These are phyloP conservation scores for Prolemur simus DNA, from an alignment of 2,113 vertebrate species.

Conservation along the genomic window DNA sequence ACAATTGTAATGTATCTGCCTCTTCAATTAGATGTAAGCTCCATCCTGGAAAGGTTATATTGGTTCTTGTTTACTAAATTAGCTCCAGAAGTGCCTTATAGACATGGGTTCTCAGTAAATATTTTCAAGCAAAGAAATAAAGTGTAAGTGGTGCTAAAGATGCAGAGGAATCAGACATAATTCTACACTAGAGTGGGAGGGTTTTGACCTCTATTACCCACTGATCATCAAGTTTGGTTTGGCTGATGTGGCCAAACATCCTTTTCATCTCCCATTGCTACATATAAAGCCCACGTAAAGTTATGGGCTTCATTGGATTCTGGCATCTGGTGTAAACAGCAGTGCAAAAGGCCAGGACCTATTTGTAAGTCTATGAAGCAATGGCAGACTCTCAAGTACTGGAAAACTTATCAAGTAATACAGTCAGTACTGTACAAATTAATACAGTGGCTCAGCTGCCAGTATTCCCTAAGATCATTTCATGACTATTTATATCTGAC, in stretches of 20 bases:
- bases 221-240: background rate
- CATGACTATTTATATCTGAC: background rate
- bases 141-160: background rate
- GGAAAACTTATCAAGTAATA: background rate
- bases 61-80: background rate
- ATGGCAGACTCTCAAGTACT: background rate
- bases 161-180: background rate
- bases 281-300: background rate
- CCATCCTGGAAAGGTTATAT: background rate
- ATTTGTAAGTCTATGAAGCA: background rate
- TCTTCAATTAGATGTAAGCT: background rate
- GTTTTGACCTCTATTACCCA: background rate
- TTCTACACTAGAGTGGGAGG: background rate
- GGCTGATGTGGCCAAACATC: background rate
- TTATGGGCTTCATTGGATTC: background rate
- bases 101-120: background rate
- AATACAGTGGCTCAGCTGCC: background rate
- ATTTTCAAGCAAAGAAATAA: conserved; percentile 14
- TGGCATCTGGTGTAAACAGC: background rate
- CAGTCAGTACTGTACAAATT: background rate
- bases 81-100: background rate
- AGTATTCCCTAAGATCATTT: background rate
- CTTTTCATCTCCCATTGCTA: background rate
- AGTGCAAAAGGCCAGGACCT: background rate
- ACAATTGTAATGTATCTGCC: background rate